Evolutionary conservation across 53 echinoderm and acorn worm species (phyloP).

Genomic region (Paelopatides confundens): DNA sequence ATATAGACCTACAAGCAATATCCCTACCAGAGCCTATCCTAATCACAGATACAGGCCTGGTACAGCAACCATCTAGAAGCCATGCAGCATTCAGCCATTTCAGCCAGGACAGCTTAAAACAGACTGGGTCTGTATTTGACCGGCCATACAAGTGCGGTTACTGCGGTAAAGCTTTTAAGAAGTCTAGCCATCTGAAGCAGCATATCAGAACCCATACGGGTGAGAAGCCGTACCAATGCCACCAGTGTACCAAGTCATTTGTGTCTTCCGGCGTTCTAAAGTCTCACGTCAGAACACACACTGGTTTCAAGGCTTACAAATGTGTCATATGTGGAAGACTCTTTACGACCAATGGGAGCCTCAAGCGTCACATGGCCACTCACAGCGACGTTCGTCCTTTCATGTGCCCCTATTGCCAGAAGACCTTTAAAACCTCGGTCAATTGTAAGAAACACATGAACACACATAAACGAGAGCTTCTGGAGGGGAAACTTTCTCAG

Average conservation of each 20-base stretch:
- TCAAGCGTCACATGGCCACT: constrained; percentile 98
- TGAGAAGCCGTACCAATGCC: constrained; percentile 88
- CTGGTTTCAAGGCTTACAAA: constrained; percentile 91
- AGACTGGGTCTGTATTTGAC: constrained; percentile 11
- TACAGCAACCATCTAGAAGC: constrained; percentile 89
- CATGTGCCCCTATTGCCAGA: constrained; percentile 99
- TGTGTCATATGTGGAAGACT: constrained; percentile 86
- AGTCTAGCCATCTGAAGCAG: constrained; percentile 98
- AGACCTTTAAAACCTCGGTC: constrained; percentile 98
- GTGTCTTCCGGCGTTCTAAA: constrained; percentile 95
- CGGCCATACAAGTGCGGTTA: constrained; percentile 90
- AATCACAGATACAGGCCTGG: constrained; percentile 95
- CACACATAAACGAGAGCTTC: constrained; percentile 88
- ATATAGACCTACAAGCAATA: constrained; percentile 81
- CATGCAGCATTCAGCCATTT: constrained; percentile 31
- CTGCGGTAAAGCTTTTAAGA: constrained; percentile 93
- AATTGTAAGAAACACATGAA: constrained; percentile 99
- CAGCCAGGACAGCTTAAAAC: constrained; percentile 1
- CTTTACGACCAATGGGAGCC: constrained; percentile 97
- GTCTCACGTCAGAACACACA: constrained; percentile 90
- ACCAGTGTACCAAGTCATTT: constrained; percentile 88
- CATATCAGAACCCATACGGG: constrained; percentile 96
- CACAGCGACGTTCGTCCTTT: constrained; percentile 97
- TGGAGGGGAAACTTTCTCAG: constrained; percentile 23
- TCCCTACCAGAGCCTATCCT: constrained; percentile 95